phyloP scores from a whole-genome alignment of 2,113 vertebrate genomes.

The Nesoenas mayeri region DNA sequence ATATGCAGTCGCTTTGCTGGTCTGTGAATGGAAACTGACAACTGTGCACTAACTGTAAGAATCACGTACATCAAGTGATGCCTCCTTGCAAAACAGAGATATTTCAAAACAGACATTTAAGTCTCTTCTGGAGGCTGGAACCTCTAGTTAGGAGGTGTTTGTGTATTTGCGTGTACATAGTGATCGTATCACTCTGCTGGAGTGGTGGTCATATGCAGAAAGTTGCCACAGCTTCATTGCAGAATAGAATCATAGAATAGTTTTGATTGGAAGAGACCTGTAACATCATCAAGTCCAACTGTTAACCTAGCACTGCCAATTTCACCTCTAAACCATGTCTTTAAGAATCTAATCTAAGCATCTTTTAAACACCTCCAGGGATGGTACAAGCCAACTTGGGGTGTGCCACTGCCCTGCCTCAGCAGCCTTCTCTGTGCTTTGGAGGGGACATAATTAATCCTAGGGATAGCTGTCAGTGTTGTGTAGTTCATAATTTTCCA shows the following conservation, averaged over 20 bases:
- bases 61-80: rapidly evolving
- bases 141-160: neutral
- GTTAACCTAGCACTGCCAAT: too few species aligned
- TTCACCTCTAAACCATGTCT: too few species aligned
- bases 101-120: neutral
- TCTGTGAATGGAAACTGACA: neutral
- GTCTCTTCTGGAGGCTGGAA: neutral
- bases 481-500: neutral
- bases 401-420: neutral
- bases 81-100: neutral
- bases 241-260: too few species aligned
- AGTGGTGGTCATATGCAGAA: neutral
- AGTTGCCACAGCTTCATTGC: neutral
- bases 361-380: too few species aligned
- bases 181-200: neutral
- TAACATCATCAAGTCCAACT: too few species aligned
- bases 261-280: too few species aligned
- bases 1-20: neutral
- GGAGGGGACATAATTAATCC: neutral
- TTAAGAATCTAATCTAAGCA: too few species aligned
- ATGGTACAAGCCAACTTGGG: neutral
- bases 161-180: neutral
- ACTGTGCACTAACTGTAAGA: neutral
- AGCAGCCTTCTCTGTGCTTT: neutral
- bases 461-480: neutral